These are phyloP conservation scores for Operophtera brumata DNA, from an alignment of 2,888 invertebrate species.

Conservation along the genomic window DNA sequence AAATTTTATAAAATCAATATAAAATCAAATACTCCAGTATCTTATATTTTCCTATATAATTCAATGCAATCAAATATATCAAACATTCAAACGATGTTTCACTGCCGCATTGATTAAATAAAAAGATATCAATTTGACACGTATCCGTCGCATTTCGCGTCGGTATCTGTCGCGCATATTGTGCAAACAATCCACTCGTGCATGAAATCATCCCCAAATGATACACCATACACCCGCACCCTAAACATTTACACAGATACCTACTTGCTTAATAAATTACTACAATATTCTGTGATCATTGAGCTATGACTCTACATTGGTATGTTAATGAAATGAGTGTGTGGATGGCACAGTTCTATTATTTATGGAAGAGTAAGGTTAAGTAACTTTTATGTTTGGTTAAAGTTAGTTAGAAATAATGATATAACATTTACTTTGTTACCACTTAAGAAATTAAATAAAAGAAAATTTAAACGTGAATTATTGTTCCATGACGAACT, in stretches of 20 bases:
- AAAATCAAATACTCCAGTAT: no score
- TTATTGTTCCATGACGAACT: no score
- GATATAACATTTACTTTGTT: no score
- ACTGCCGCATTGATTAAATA: slow-evolving; percentile 17
- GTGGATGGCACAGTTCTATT: background rate
- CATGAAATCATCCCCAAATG: slow-evolving; percentile 58
- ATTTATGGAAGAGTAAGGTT: no score
- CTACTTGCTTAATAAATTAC: slow-evolving; percentile 19
- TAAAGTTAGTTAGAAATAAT: no score
- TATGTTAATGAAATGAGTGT: slow-evolving; percentile 13
- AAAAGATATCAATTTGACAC: slow-evolving; percentile 29
- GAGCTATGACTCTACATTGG: slow-evolving; percentile 13
- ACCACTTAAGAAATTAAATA: no score
- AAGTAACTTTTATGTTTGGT: no score
- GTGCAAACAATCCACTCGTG: slow-evolving; percentile 58
- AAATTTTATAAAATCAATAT: no score
- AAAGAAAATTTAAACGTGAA: no score
- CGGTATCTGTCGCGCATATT: slow-evolving; percentile 39
- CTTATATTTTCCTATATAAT: no score
- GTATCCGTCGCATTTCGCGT: slow-evolving; percentile 29
- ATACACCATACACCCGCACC: slow-evolving; percentile 52
- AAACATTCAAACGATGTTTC: no score
- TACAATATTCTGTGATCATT: slow-evolving; percentile 21
- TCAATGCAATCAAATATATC: no score
- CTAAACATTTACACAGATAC: slow-evolving; percentile 24